Evolutionary conservation across 2,888 invertebrate species (phyloP).

Genomic region (Conops quadrifasciatus): DNA sequence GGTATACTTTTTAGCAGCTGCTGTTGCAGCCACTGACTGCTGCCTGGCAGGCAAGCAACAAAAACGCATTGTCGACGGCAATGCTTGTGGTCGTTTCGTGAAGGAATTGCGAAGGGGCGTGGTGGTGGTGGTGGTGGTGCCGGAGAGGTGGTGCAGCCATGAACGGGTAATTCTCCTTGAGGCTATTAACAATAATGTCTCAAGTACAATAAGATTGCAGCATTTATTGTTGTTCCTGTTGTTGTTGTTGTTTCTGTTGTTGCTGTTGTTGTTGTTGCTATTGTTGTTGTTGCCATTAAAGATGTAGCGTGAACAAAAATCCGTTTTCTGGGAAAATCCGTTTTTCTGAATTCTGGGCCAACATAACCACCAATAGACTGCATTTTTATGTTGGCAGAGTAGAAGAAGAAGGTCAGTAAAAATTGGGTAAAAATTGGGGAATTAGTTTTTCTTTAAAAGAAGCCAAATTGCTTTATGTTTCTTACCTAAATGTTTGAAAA

Average conservation of each 20-base stretch:
- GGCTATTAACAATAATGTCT: slow-evolving; percentile 38
- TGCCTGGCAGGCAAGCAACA: neutral
- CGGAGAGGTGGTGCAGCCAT: neutral
- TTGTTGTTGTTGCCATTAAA: slow-evolving; percentile 58
- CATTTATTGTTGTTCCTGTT: slow-evolving; percentile 32
- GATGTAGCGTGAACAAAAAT: slow-evolving; percentile 54
- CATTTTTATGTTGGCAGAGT: too few relatives aligned
- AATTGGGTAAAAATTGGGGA: too few relatives aligned
- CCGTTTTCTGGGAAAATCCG: slow-evolving; percentile 11
- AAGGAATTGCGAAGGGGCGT: neutral
- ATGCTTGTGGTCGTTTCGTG: neutral
- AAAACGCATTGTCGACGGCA: neutral
- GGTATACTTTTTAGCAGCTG: neutral
- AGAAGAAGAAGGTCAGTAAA: too few relatives aligned
- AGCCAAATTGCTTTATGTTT: too few relatives aligned
- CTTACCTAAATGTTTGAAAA: too few relatives aligned
- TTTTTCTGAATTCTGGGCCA: neutral
- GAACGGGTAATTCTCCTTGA: slow-evolving; percentile 24
- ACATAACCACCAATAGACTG: too few relatives aligned
- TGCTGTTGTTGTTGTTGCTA: slow-evolving; percentile 36
- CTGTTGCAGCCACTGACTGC: neutral
- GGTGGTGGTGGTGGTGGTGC: neutral
- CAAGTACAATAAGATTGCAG: slow-evolving; percentile 37
- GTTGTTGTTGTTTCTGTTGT: slow-evolving; percentile 27
- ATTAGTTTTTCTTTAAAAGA: too few relatives aligned